A percentile compares a stretch with the other conserved stretches of the same genome.
Evolutionary conservation across 2,113 vertebrate species (phyloP).

Genomic region (Emydura subglobosa): DNA sequence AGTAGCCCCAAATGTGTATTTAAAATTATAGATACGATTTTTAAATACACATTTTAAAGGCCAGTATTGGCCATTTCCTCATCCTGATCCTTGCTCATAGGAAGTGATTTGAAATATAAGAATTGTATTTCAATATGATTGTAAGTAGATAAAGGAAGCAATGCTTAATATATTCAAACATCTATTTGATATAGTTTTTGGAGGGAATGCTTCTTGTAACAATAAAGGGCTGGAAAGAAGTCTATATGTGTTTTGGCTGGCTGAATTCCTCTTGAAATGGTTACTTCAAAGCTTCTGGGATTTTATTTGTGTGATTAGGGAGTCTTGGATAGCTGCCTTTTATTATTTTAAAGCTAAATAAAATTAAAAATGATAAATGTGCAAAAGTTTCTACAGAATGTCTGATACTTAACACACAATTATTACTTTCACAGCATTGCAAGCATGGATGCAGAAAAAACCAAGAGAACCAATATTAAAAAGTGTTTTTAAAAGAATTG

Average conservation of each 20-base stretch:
- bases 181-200: not conserved
- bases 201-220: not conserved
- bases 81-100: not conserved
- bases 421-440: not conserved
- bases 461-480: not conserved
- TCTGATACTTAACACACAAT: fast-evolving
- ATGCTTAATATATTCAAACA: not conserved
- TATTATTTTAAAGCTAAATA: not conserved
- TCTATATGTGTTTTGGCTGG: not conserved
- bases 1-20: not conserved
- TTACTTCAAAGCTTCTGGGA: not conserved
- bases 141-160: not conserved
- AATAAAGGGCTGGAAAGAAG: not conserved
- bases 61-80: not conserved
- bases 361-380: not conserved
- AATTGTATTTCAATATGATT: not conserved
- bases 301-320: not conserved
- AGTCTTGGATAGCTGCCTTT: not conserved
- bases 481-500: not conserved
- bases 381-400: not conserved
- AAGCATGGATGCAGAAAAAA: not conserved
- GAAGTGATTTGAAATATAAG: not conserved
- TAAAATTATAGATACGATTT: not conserved
- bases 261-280: not conserved
- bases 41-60: not conserved